Conservation (phyloP, 2,888 invertebrate species). For the Dolichomitus sp. region DNA sequence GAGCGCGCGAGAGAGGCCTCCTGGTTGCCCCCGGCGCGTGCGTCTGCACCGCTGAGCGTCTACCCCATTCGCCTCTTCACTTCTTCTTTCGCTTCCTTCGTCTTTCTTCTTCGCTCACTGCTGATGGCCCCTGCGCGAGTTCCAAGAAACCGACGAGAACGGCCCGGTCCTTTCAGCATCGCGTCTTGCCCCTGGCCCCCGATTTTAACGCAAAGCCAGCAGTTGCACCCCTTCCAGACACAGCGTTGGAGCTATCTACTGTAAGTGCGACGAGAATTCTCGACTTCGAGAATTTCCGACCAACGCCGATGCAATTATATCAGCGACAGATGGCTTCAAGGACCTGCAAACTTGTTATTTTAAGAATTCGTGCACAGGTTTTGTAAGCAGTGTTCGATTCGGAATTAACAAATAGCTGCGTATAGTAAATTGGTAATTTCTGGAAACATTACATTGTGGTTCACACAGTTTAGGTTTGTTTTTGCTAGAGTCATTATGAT, state of each 20-base stretch:
- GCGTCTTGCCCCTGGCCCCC: constrained; percentile 42
- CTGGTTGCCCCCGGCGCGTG: constrained; percentile 86
- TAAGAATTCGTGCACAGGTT: background rate
- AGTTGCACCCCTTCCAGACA: constrained; percentile 17
- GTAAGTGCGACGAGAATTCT: constrained; percentile 41
- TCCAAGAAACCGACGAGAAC: constrained; percentile 65
- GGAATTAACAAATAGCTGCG: background rate
- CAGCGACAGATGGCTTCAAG: constrained; percentile 72
- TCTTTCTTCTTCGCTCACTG: constrained; percentile 55
- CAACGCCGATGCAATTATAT: constrained; percentile 36
- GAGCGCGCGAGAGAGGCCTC: constrained; percentile 80
- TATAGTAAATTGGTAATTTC: background rate
- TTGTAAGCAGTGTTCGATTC: background rate
- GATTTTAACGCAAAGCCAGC: constrained; percentile 55
- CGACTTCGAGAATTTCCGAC: constrained; percentile 34
- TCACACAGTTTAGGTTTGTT: background rate
- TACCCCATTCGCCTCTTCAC: constrained; percentile 57
- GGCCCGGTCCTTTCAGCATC: constrained; percentile 57
- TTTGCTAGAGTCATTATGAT: background rate
- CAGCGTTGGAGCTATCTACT: constrained; percentile 18
- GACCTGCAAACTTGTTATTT: constrained; percentile 55
- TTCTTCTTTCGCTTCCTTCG: constrained; percentile 38
- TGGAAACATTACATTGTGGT: background rate
- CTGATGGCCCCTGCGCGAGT: constrained; percentile 68
- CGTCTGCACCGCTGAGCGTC: constrained; percentile 79